A percentile compares a stretch with the other conserved stretches of the same genome.
Conservation (phyloP, 2,797 vertebrate genomes). For the Poecile montanus region DNA sequence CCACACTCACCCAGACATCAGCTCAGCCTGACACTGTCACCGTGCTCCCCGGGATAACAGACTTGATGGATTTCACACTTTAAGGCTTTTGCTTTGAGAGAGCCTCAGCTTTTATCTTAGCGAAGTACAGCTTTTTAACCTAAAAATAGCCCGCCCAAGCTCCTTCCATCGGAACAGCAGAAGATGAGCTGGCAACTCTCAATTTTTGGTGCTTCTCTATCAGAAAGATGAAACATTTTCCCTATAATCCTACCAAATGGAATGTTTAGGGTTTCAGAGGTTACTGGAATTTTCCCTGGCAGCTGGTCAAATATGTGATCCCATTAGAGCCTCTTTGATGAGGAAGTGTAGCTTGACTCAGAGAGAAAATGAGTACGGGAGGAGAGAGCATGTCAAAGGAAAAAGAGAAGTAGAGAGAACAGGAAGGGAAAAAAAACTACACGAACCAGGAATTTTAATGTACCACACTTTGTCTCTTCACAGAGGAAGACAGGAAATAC, state of each 20-base stretch:
- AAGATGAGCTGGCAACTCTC: slow-evolving; percentile 62
- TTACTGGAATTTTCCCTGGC: slow-evolving; percentile 72
- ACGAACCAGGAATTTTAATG: slow-evolving; percentile 65
- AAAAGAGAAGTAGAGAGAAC: slow-evolving; percentile 30
- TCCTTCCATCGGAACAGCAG: slow-evolving; percentile 53
- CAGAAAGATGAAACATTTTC: slow-evolving; percentile 63
- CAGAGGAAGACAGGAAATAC: slow-evolving; percentile 62
- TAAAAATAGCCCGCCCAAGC: slow-evolving; percentile 62
- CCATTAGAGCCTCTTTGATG: slow-evolving; percentile 68
- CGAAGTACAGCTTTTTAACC: slow-evolving; percentile 67
- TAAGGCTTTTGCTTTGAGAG: slow-evolving; percentile 65
- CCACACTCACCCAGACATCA: background rate
- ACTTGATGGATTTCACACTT: slow-evolving; percentile 60
- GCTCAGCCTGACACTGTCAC: background rate
- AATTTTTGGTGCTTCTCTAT: slow-evolving; percentile 64
- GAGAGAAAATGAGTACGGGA: slow-evolving; percentile 34
- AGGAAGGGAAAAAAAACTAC: slow-evolving; percentile 53
- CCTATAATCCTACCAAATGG: slow-evolving; percentile 68
- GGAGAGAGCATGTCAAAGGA: background rate
- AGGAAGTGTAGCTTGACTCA: slow-evolving; percentile 55
- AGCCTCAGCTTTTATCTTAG: slow-evolving; percentile 65
- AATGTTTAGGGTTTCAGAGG: slow-evolving; percentile 52
- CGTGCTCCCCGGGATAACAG: background rate
- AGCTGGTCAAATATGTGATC: slow-evolving; percentile 64
- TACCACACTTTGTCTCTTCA: slow-evolving; percentile 42